Percentiles rank a stretch among this genome's conserved stretches.
phyloP scores from a whole-genome alignment of 2,113 vertebrate genomes.

The Rattus rattus region DNA sequence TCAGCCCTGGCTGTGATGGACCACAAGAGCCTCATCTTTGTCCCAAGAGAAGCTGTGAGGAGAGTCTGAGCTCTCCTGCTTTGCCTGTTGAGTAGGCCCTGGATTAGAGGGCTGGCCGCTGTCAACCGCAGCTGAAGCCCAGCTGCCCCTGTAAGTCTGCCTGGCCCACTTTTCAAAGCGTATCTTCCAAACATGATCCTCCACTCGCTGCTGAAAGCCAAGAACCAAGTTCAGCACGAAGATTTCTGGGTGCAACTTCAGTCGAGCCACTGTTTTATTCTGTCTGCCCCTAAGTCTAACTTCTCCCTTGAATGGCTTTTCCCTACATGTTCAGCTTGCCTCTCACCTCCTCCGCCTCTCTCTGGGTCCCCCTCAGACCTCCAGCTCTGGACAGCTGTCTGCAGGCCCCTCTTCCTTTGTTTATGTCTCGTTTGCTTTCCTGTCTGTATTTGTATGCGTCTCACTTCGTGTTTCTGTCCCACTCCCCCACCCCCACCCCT shows the following conservation, averaged over 20 bases:
- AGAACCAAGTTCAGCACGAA: neutral
- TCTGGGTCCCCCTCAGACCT: neutral
- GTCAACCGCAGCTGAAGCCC: neutral
- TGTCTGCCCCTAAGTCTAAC: neutral
- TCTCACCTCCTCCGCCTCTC: neutral
- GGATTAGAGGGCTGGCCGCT: neutral
- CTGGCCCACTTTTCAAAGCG: neutral
- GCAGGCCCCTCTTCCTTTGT: neutral
- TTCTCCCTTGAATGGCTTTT: neutral
- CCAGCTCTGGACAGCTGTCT: neutral
- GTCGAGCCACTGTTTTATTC: neutral
- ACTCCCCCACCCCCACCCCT: neutral
- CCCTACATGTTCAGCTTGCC: neutral
- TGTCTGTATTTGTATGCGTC: neutral
- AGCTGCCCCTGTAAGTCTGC: neutral
- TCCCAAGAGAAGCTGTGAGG: neutral
- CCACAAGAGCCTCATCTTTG: rapidly evolving
- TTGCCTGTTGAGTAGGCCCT: neutral
- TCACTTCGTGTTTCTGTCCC: neutral
- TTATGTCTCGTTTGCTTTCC: neutral
- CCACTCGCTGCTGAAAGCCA: neutral
- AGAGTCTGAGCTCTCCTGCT: neutral
- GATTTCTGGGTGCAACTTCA: neutral
- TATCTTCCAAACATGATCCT: conserved; percentile 1
- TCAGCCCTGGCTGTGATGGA: neutral